These are phyloP conservation scores for Gymnocephalus cernua DNA, from an alignment of 2,113 vertebrate species.

Conservation along the genomic window DNA sequence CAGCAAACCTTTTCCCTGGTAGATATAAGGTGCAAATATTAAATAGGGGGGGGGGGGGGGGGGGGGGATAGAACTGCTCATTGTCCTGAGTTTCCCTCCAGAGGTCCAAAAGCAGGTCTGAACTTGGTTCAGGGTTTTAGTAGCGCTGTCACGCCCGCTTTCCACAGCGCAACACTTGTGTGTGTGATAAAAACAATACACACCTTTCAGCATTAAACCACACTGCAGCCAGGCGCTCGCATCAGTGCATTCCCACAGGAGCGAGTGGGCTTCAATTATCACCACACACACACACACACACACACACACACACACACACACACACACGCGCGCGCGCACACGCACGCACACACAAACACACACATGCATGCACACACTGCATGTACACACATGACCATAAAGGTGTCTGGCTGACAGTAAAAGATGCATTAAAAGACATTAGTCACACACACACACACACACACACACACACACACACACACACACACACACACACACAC, in stretches of 20 bases:
- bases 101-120: slow-evolving; percentile 85
- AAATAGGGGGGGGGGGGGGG: too few species aligned
- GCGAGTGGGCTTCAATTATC: slow-evolving; percentile 73
- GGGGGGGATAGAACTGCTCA: neutral
- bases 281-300: slow-evolving; percentile 51
- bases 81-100: slow-evolving; percentile 85
- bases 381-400: neutral
- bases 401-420: slow-evolving; percentile 1
- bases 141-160: slow-evolving; percentile 82
- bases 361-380: neutral
- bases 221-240: slow-evolving; percentile 57
- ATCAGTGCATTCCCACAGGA: slow-evolving; percentile 57
- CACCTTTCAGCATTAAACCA: slow-evolving; percentile 93
- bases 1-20: slow-evolving; percentile 13
- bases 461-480: slow-evolving; percentile 25
- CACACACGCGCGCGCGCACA: too few species aligned
- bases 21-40: slow-evolving; percentile 14
- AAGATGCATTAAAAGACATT: neutral
- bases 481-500: slow-evolving; percentile 26
- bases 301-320: slow-evolving; percentile 9
- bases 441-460: too few species aligned
- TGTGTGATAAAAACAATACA: slow-evolving; percentile 94
- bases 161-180: slow-evolving; percentile 86
- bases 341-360: neutral
- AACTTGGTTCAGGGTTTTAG: slow-evolving; percentile 88